Evolutionary conservation across 2,888 invertebrate species (phyloP).

Genomic region (Drosophila melanocephala): DNA sequence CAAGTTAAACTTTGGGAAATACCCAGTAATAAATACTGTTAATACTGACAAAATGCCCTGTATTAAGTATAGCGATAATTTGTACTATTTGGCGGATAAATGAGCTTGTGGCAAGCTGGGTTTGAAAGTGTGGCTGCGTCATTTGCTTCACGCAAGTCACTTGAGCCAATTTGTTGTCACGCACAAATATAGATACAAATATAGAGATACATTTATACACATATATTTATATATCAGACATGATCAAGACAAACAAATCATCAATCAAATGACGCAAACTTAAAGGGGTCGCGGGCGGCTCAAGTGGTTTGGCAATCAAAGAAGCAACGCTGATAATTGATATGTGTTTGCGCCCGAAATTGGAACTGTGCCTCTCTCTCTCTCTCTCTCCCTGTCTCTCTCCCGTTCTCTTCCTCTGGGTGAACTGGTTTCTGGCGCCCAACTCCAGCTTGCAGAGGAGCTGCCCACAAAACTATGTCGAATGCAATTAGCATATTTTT

Average conservation of each 20-base stretch:
- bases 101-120: constrained; percentile 22
- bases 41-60: neutral
- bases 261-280: constrained; percentile 71
- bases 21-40: neutral
- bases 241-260: constrained; percentile 72
- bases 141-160: constrained; percentile 54
- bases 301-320: constrained; percentile 80
- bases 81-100: neutral
- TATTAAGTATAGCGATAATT: neutral
- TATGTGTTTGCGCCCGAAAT: constrained; percentile 54
- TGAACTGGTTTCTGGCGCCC: constrained; percentile 48
- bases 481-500: constrained; percentile 62
- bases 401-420: neutral
- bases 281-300: constrained; percentile 67
- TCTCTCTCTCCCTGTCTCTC: neutral
- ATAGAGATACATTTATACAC: neutral
- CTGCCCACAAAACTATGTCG: constrained; percentile 10
- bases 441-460: constrained; percentile 1
- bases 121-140: constrained; percentile 33
- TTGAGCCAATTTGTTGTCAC: constrained; percentile 75
- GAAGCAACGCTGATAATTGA: constrained; percentile 74
- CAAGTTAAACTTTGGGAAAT: neutral
- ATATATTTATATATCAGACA: constrained; percentile 13
- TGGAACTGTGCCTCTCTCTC: constrained; percentile 9
- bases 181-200: constrained; percentile 42